Percentiles rank a stretch among this genome's conserved stretches.
phyloP scores from a whole-genome alignment of 2,888 invertebrate species.

The Papilio elwesi region DNA sequence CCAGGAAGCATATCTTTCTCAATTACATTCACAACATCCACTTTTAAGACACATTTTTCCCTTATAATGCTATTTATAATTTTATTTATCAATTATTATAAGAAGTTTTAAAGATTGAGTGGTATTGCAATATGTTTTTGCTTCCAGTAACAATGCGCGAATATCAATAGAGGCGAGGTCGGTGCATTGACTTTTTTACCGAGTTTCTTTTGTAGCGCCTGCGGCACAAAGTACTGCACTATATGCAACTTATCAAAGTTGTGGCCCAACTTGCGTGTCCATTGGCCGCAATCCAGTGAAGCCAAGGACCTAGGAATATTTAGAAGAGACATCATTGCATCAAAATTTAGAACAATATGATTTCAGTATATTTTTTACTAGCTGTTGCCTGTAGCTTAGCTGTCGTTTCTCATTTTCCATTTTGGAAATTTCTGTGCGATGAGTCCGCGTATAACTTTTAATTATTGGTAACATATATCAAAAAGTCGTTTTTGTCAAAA shows the following conservation, averaged over 20 bases:
- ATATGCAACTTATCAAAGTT: constrained; percentile 44
- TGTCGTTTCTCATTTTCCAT: no score
- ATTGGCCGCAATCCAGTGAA: constrained; percentile 53
- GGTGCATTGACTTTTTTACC: constrained; percentile 39
- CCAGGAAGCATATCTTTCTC: no score
- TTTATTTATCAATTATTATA: not conserved
- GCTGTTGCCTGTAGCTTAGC: no score
- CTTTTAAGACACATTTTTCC: no score
- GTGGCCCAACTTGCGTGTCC: constrained; percentile 52
- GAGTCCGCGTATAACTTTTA: no score
- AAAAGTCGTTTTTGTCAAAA: no score
- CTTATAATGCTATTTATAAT: no score
- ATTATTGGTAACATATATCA: no score
- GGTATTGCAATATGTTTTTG: not conserved
- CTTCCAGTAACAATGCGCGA: constrained; percentile 1
- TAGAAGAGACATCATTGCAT: constrained; percentile 9
- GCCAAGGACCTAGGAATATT: not conserved
- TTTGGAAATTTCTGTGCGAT: no score
- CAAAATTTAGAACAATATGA: no score
- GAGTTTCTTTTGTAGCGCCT: constrained; percentile 32
- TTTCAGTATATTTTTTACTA: no score
- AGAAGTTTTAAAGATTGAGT: not conserved
- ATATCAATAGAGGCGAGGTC: constrained; percentile 18
- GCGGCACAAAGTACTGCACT: constrained; percentile 36
- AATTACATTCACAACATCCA: no score